Percentiles rank a stretch among this genome's conserved stretches.
phyloP scores from a whole-genome alignment of 2,113 vertebrate species.

The Tachuris rubrigastra region DNA sequence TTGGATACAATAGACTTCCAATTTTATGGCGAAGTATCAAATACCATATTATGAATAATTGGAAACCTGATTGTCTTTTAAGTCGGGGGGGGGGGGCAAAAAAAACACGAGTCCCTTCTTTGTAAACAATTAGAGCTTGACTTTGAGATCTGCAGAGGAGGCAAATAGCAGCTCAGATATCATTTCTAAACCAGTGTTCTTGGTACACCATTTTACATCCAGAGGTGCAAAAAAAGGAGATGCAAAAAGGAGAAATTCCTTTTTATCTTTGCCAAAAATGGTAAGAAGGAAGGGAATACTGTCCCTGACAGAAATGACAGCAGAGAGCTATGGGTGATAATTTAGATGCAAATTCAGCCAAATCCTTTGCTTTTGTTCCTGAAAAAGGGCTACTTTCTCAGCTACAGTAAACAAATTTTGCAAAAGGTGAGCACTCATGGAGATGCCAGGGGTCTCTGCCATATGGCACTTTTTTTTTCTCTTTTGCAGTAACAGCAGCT shows the following conservation, averaged over 20 bases:
- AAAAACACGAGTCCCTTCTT: not conserved
- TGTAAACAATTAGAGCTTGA: not conserved
- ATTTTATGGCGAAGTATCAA: not conserved
- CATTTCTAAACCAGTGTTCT: rapidly evolving
- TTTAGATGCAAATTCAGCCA: not conserved
- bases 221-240: not conserved
- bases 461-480: not conserved
- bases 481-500: not conserved
- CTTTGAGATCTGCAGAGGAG: not conserved
- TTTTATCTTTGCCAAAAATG: not conserved
- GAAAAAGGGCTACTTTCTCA: not conserved
- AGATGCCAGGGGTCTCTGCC: not conserved
- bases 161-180: not conserved
- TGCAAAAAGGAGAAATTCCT: not conserved
- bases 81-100: rapidly evolving
- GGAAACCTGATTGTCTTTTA: not conserved
- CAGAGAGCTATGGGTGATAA: not conserved
- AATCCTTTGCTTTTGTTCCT: not conserved
- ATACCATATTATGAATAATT: not conserved
- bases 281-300: not conserved
- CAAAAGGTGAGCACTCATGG: not conserved
- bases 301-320: not conserved
- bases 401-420: not conserved
- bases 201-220: not conserved
- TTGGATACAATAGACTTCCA: not conserved